A percentile compares a stretch with the other conserved stretches of the same genome.
phyloP scores from a whole-genome alignment of 2,888 invertebrate species.

The Andrena trimmerana region DNA sequence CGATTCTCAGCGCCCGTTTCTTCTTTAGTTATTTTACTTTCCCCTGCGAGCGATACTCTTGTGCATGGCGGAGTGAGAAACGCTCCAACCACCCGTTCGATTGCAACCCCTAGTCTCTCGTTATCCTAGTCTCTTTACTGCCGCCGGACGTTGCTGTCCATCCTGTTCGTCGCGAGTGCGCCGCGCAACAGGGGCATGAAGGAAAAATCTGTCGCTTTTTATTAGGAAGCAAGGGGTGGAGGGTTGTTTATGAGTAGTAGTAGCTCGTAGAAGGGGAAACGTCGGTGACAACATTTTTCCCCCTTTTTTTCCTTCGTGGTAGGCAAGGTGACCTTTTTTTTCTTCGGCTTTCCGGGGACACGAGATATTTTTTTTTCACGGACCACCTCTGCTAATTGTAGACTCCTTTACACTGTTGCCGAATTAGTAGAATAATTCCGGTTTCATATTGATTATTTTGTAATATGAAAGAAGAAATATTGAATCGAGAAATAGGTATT shows the following conservation, averaged over 20 bases:
- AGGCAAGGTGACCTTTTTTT: not conserved
- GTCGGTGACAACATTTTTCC: not conserved
- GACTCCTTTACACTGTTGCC: no score
- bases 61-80: slow-evolving; percentile 24
- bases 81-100: slow-evolving; percentile 9
- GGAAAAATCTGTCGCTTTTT: not conserved
- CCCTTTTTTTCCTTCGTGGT: not conserved
- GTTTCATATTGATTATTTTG: no score
- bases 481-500: no score
- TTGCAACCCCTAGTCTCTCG: slow-evolving; percentile 8
- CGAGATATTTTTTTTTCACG: no score
- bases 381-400: no score
- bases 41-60: not conserved
- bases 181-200: not conserved
- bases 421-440: no score
- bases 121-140: not conserved
- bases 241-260: slow-evolving; percentile 15
- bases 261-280: slow-evolving; percentile 1
- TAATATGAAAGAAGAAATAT: no score
- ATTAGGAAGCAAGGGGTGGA: slow-evolving; percentile 7
- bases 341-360: not conserved
- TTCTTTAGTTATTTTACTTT: slow-evolving; percentile 34
- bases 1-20: slow-evolving; percentile 15
- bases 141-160: not conserved
- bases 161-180: slow-evolving; percentile 13